Evolutionary conservation across 2,888 invertebrate species (phyloP).

Genomic region (Spisula solida): DNA sequence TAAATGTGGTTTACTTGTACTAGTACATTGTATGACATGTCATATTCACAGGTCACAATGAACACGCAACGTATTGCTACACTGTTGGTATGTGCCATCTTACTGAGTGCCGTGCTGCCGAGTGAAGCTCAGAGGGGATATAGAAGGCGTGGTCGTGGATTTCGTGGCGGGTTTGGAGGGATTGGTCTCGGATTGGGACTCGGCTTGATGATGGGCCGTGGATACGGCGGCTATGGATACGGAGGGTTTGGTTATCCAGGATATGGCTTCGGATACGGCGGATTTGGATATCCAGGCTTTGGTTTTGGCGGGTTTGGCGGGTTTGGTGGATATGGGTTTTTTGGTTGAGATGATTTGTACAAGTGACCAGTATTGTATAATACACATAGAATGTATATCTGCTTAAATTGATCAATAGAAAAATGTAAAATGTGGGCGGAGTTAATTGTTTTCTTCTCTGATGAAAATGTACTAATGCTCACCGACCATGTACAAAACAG

Average conservation of each 20-base stretch:
- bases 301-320: not conserved
- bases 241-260: not conserved
- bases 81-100: not conserved
- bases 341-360: not conserved
- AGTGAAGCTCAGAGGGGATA: not conserved
- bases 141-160: not conserved
- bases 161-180: not conserved
- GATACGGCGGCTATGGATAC: not conserved
- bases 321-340: not conserved
- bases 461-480: too few species aligned
- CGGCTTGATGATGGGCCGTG: not conserved
- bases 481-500: too few species aligned
- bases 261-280: not conserved
- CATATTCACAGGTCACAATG: constrained; percentile 1
- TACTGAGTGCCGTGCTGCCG: not conserved
- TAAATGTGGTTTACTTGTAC: not conserved
- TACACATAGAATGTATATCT: too few species aligned
- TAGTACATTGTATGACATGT: not conserved
- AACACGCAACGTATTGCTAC: not conserved
- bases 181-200: not conserved
- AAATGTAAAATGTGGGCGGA: too few species aligned
- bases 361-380: too few species aligned
- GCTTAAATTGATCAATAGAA: too few species aligned
- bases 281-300: not conserved
- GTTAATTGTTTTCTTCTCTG: too few species aligned